Base-by-base conservation (phyloP, 2,113 vertebrate genomes). In the Speoplatyrhinus poulsoni region DNA sequence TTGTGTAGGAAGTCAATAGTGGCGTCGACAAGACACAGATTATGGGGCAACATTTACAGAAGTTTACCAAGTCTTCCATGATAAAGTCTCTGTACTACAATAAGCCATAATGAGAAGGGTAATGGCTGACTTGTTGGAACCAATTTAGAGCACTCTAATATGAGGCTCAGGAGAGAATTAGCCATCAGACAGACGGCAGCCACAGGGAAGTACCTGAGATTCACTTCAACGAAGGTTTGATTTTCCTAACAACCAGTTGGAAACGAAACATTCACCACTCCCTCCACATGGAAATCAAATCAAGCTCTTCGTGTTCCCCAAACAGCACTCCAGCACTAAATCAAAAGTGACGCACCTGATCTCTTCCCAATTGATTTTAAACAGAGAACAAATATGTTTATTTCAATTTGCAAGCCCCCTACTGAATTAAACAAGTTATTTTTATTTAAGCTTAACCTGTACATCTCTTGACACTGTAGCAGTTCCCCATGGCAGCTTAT, bases 261-360 rank as follows among this genome's bases (percentile, higher is more conserved):
- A 90, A 90, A 89, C 80, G 83, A 87, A 90, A 91, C 78, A 69
- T 83, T 92, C 90, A 92, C 79, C 60, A 69, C 75, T 82, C 62
- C 36, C 9, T 74, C 62, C 55, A 64, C 2, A 10, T 69, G 67
- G 77, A 80, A 73, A 69, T 82, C 57, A 82, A 66, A 70, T 65
- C 68, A 78, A 58, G 33, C 8, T 0, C 9, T 69, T 33, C 46
- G 12, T 79, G 47, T 9, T 60, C 71, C 17, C 70, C 36, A 64
- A 52, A 77, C 46, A 52, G 3, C 57, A 8, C 67, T 60, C 48
- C 32, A 12, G 5, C n/a, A 61, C 64, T 57, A 62, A 54, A 69
- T 11, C 57, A n/a, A 58, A 49, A 17, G 56, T 33, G 47, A 73
- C 19, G 73, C 46, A 54, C 15, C 8, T 9, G 16, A 67, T 75